Evolutionary conservation across 1,140 invertebrate genomes (phyloP).

Genomic region (Penaeus japonicus): DNA sequence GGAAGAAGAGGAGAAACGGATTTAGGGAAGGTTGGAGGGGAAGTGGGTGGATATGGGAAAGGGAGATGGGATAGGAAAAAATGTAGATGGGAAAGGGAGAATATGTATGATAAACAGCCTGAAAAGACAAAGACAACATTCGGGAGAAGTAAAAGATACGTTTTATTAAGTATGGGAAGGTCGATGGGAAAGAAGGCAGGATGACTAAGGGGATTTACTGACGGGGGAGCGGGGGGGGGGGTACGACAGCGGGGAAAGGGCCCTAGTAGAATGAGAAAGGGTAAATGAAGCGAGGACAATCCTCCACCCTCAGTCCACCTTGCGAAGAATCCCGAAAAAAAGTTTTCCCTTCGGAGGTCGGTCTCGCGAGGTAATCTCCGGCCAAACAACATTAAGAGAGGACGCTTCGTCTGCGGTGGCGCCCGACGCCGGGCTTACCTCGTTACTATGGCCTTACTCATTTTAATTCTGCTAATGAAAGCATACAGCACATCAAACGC

Average conservation of each 20-base stretch:
- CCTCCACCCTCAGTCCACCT: no score
- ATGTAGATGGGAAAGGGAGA: not conserved
- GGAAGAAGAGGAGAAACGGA: not conserved
- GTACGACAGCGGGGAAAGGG: not conserved
- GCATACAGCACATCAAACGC: constrained; percentile 53
- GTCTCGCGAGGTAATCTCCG: no score
- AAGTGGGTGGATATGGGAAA: not conserved
- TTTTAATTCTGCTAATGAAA: constrained; percentile 54
- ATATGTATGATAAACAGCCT: not conserved
- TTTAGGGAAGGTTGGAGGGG: not conserved
- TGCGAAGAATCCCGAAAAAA: no score
- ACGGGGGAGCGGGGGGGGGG: not conserved
- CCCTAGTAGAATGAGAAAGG: not conserved
- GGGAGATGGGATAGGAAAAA: not conserved
- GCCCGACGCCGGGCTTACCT: not conserved
- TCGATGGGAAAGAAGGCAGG: not conserved
- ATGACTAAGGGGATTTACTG: not conserved
- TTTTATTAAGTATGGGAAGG: not conserved
- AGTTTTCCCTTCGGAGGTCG: no score
- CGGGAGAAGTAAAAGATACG: not conserved
- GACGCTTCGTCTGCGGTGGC: not conserved
- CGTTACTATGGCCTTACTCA: constrained; percentile 41
- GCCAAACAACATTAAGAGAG: not conserved
- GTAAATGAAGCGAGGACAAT: no score
- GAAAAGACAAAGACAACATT: not conserved